Base-by-base conservation (phyloP, 2,113 vertebrate species). In the Setophaga coronata region DNA sequence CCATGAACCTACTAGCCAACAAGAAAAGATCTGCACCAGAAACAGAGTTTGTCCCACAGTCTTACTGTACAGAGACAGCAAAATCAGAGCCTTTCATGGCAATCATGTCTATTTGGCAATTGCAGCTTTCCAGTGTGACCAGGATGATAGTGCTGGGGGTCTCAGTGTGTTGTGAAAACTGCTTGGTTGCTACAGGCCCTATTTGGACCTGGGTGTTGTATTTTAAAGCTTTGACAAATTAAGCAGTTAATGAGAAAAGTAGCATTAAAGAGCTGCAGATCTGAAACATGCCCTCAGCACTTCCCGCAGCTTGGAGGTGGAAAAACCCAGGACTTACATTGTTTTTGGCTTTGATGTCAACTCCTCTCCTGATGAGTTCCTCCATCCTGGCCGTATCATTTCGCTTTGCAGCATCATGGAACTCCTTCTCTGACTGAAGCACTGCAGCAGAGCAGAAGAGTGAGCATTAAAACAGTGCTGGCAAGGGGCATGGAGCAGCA, bases 361-460 rank as follows among this genome's bases (percentile, higher is more conserved):
- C 98, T 18, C 98, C 98, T 92, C 89, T 98, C 82, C 56, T 95
- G n/a, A 99, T 98, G 86, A 99, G 98, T 56, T 99, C 97, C 83
- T 96, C 92, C 98, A 99, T 98, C 94, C 83, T 98, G 33, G 56
- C 91, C 0, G 94, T 95, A 93, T 99, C 97, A 70, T 99, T 99
- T 67, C 80, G 93, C 67, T 97, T 98, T 0, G 98, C 98, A 0
- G 99, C 99, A 62, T 99, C 95, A 0, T 99, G 99, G 73, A 99
- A 98, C 62, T 98, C 98, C 96, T 98, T 99, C 67, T 99, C 99
- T 31, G 98, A 98, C 36, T 96, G 97, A 73, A 99, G 97, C 97
- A 99, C 99, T 99, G 95, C 21, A 87, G 45, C 77, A 86, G 60
- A 69, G 14, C 10, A 38, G 56, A 85, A 43, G 28, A 89, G 42